Evolutionary conservation across 2,113 vertebrate genomes (phyloP), one percentile per base, ranked within the genome.

Genomic region (Naja naja): DNA sequence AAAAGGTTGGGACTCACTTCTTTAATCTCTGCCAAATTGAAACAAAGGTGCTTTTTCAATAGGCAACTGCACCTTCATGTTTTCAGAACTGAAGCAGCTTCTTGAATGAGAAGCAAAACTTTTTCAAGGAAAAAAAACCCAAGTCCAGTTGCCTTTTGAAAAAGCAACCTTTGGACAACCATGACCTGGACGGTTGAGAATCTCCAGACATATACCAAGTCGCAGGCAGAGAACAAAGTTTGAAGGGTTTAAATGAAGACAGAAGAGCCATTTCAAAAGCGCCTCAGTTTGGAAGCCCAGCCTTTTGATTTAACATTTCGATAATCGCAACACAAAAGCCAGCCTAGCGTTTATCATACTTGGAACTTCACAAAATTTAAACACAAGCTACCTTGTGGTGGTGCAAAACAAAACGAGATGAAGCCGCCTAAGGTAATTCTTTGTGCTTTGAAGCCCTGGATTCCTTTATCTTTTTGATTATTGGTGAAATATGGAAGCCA

Each of bases 401-500:
- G 49, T 39, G 22, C 8, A 81, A 74, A 56, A 56, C 39, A 55
- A 87, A 64, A 12, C 81, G 54, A 92, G 92, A 89, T 93, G 60
- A 94, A 96, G 93, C 47, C 0, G 25, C 89, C 11, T 64, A 74
- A 94, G 95, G 8, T 95, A 20, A 64, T 43, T 96, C 90, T 81
- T 93, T 69, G 90, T 95, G 91, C 85, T 90, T n/a, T 89, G 90
- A 91, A 88, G 45, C 74, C 3, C 95, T 90, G 85, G 89, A 47
- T 94, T 87, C 85, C 87, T 86, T 43, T 94, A 69, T 94, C 81
- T 90, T 96, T 91, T 91, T 18, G 89, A 95, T 90, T 87, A 92
- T 49, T 90, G 4, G 95, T 89, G 74, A 54, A 91, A 49, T 94
- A 14, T 34, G 30, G 64, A 94, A 93, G 91, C 45, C 49, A 47